Percentiles rank a stretch among this genome's conserved stretches.
These are phyloP conservation scores for Archilochus colubris DNA, from an alignment of 2,113 vertebrate species.

Conservation along the genomic window DNA sequence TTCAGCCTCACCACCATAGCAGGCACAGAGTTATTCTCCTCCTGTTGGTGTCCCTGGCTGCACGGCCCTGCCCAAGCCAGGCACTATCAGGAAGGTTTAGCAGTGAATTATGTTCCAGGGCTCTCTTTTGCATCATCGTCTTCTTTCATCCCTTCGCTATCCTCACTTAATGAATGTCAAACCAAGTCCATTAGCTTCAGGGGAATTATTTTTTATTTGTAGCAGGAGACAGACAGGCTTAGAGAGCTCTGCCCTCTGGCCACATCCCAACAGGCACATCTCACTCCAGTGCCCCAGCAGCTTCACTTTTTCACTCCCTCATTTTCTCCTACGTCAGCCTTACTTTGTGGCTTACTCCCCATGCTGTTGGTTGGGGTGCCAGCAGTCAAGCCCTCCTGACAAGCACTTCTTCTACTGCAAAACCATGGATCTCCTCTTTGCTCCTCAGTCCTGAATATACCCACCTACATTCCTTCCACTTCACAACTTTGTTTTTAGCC, in stretches of 20 bases:
- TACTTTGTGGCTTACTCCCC: neutral
- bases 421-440: neutral
- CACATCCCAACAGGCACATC: fast-evolving
- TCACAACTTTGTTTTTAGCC: neutral
- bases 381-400: neutral
- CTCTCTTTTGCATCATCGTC: neutral
- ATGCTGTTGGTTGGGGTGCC: neutral
- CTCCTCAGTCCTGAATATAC: neutral
- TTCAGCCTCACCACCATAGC: neutral
- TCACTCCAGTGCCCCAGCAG: neutral
- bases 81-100: neutral
- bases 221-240: fast-evolving
- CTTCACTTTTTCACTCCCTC: neutral
- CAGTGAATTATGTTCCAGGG: neutral
- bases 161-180: neutral
- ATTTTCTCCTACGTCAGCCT: neutral
- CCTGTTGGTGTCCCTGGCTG: neutral
- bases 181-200: neutral
- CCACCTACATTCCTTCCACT: neutral
- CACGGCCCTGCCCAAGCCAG: neutral
- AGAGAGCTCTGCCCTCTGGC: neutral
- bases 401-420: neutral
- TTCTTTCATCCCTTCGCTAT: neutral
- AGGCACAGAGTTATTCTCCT: neutral
- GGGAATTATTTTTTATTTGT: neutral